Evolutionary conservation across 2,797 vertebrate genomes (phyloP).

Genomic region (Lerista edwardsae): DNA sequence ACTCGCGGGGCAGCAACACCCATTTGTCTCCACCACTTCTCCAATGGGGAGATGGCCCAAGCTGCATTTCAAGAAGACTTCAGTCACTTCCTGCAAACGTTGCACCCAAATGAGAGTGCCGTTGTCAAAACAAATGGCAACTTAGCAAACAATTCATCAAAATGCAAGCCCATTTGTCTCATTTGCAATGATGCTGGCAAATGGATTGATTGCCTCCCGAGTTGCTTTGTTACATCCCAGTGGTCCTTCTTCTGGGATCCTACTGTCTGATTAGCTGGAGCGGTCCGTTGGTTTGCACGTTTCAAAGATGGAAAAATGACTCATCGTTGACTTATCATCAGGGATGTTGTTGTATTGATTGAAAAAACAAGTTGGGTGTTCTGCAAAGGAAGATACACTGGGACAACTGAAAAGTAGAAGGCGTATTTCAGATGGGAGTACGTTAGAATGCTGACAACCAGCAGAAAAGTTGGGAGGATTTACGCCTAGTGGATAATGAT

Average conservation of each 20-base stretch:
- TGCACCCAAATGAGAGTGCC: background rate
- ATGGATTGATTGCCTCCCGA: conserved; percentile 5
- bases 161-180: background rate
- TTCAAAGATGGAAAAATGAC: background rate
- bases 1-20: no score
- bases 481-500: no score
- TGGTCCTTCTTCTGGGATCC: conserved; percentile 19
- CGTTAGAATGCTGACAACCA: background rate
- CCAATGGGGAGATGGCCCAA: no score
- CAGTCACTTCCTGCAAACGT: background rate
- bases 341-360: background rate
- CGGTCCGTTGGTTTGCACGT: background rate
- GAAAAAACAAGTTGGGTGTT: background rate
- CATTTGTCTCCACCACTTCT: no score
- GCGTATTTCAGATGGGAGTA: no score
- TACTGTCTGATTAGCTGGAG: conserved; percentile 17
- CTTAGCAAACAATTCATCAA: background rate
- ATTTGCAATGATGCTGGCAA: conserved; percentile 14
- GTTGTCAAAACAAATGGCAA: background rate
- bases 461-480: background rate
- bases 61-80: no score
- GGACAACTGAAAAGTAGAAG: no score
- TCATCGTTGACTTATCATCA: background rate
- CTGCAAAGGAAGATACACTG: background rate
- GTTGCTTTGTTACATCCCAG: background rate